phyloP scores from a whole-genome alignment of 2,797 vertebrate species.

The Craterocephalus amniculus region DNA sequence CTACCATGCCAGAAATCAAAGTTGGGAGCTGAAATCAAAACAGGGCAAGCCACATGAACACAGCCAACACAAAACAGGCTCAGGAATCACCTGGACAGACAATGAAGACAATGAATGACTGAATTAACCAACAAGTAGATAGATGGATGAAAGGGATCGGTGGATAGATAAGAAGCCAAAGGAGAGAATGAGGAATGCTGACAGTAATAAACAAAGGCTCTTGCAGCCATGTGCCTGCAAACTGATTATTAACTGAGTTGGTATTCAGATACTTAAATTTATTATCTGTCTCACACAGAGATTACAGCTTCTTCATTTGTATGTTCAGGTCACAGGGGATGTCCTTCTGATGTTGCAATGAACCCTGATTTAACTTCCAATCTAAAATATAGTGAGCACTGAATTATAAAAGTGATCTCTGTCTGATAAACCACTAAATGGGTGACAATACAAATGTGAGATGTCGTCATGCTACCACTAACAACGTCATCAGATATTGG shows the following conservation, averaged over 20 bases:
- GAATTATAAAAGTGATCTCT: conserved; percentile 18
- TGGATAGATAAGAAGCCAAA: conserved; percentile 59
- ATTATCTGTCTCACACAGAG: background rate
- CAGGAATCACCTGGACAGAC: conserved; percentile 46
- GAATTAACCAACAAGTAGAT: conserved; percentile 41
- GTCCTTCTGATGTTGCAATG: conserved; percentile 8
- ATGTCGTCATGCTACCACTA: conserved; percentile 65
- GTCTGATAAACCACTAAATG: conserved; percentile 45
- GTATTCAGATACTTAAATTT: background rate
- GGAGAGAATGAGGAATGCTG: conserved; percentile 65
- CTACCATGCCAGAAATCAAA: conserved; percentile 15
- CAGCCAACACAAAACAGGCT: conserved; percentile 42
- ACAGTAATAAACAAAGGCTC: conserved; percentile 25
- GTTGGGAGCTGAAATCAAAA: conserved; percentile 10
- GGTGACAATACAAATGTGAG: conserved; percentile 67
- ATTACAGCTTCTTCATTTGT: background rate
- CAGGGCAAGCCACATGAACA: conserved; percentile 38
- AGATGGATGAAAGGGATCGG: conserved; percentile 44
- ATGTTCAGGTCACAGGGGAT: conserved; percentile 14
- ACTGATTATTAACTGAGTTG: conserved; percentile 5
- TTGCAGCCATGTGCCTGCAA: conserved; percentile 16
- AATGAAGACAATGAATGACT: conserved; percentile 47
- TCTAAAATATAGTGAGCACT: conserved; percentile 16
- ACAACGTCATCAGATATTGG: conserved; percentile 41
- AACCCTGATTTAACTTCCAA: conserved; percentile 14